Base-by-base conservation (phyloP, 2,113 vertebrate genomes). In the Brachirus orientalis region DNA sequence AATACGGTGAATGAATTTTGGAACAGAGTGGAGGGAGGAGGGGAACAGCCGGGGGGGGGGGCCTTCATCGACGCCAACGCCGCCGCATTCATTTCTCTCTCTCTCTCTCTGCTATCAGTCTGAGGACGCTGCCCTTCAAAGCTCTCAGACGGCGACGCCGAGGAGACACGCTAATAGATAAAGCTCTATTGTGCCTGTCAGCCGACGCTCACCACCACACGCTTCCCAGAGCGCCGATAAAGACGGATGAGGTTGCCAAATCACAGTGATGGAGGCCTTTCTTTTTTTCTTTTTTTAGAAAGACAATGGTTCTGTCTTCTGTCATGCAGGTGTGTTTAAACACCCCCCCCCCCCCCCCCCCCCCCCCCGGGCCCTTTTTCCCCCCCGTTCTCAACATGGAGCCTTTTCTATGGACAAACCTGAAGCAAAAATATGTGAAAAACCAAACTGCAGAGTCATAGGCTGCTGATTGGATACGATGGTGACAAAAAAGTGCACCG, bases 201-300 rank as follows among this genome's bases (percentile, higher is more conserved):
- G 9, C 43, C 9, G 22, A 46, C 35, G 46, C 63, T 79, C 73
- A 47, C 78, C 83, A 65, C 40, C 10, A 16, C 10, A 10, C 17
- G 52, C 79, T 44, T 77, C 55, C 62, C 16, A 44, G 18, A 50
- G 75, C 50, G 6, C 37, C 35, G 61, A 73, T 83, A 76, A 80
- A 85, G 80, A 89, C 62, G 78, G 77, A 85, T 83, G 84, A 70
- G 74, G 70, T 57, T 82, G 75, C 80, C 69, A 18, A 37, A 70
- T 75, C 69, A 28, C 1, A 54, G 69, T 83, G 82, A 80, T 69
- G 71, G 77, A 69, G 67, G 45, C 36, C 37, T 63, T 36, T 3
- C 5, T 28, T 33, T 12, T 38, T 63, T 36, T 3, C 5, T 28
- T 33, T 12, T 51, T 44, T 16, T 57, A 64, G 35, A 61, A 40